These are phyloP conservation scores for Melanaphis sacchari DNA, from an alignment of 1,140 invertebrate species.

Conservation along the genomic window DNA sequence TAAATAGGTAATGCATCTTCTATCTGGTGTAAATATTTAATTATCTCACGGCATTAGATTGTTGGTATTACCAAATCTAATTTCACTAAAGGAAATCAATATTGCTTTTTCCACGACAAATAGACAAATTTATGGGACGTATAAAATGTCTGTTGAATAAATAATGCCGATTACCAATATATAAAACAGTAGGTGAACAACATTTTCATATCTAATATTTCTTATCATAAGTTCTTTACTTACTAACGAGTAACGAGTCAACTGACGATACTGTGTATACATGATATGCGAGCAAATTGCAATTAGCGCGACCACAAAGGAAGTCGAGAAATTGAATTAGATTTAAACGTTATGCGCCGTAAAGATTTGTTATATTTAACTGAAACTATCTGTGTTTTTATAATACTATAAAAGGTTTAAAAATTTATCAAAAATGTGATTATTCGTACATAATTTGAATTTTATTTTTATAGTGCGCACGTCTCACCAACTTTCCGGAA, in stretches of 20 bases:
- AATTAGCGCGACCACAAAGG: not conserved
- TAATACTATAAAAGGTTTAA: not conserved
- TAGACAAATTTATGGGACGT: not conserved
- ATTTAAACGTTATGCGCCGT: not conserved
- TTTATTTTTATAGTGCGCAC: not conserved
- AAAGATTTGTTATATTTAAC: conserved; percentile 15
- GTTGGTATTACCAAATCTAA: not conserved
- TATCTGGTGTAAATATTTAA: not conserved
- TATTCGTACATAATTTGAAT: conserved; percentile 16
- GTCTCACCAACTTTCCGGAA: not conserved
- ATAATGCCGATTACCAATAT: not conserved
- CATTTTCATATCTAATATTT: not conserved
- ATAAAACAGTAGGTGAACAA: not conserved
- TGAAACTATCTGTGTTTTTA: not conserved
- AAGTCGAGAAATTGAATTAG: not conserved
- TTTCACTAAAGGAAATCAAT: not conserved
- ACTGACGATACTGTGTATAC: not conserved
- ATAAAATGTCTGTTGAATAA: not conserved
- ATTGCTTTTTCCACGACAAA: not conserved
- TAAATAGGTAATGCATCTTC: not conserved
- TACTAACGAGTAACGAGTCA: not conserved
- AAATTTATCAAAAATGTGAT: not conserved
- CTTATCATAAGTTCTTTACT: not conserved
- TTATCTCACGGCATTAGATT: not conserved
- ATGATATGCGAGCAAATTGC: not conserved